Evolutionary conservation across 2,888 invertebrate genomes (phyloP).

Genomic region (Stenchaetothrips biformis): DNA sequence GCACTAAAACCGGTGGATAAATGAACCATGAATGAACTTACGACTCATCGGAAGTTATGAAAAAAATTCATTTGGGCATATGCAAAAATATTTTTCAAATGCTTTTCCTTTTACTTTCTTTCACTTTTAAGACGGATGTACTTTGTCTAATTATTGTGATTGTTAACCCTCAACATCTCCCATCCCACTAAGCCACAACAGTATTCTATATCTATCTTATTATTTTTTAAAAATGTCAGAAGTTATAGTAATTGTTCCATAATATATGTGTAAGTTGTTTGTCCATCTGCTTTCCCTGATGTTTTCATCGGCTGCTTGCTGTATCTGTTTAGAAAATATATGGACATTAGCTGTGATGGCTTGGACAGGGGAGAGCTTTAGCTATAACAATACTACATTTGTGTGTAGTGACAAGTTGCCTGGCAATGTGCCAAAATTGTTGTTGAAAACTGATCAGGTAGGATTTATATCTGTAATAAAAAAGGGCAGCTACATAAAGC

Average conservation of each 20-base stretch:
- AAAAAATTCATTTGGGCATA: not conserved
- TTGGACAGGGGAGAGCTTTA: not conserved
- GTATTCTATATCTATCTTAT: not conserved
- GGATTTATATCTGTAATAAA: too few species aligned
- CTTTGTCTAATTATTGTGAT: not conserved
- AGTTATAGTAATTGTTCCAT: not conserved
- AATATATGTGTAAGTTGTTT: not conserved
- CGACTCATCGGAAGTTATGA: conserved; percentile 7
- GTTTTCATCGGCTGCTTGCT: not conserved
- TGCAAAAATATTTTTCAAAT: not conserved
- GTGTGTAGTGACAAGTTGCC: not conserved
- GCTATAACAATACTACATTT: not conserved
- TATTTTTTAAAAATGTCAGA: not conserved
- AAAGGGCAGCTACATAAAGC: too few species aligned
- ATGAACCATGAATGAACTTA: not conserved
- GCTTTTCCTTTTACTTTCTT: not conserved
- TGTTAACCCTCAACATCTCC: too few species aligned
- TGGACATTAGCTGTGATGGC: conserved; percentile 10
- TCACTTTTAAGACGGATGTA: not conserved
- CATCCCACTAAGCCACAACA: not conserved
- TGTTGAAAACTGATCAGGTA: not conserved
- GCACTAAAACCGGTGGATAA: not conserved
- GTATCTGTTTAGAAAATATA: not conserved
- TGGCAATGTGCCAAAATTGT: conserved; percentile 2
- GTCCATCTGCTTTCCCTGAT: not conserved